These are phyloP conservation scores for Mormyrus proboscirostris DNA, from an alignment of 2,797 vertebrate genomes.

Conservation along the genomic window DNA sequence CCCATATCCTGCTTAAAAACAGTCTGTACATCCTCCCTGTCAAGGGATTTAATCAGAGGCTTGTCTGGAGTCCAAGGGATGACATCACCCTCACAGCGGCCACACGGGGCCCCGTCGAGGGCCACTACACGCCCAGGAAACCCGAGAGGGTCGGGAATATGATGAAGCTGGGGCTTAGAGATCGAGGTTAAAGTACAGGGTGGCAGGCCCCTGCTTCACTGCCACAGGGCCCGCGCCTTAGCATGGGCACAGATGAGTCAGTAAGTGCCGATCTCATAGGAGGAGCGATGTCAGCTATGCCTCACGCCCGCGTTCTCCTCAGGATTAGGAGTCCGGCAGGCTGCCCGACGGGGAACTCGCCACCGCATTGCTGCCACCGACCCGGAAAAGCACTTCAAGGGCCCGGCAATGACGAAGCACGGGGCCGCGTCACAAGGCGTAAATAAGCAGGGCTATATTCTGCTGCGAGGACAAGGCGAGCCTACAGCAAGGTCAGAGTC, in stretches of 20 bases:
- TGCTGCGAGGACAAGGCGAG: slow-evolving; percentile 31
- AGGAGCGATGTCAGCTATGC: not conserved
- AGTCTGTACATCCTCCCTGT: not conserved
- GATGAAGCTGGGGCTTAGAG: not conserved
- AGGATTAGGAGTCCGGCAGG: not conserved
- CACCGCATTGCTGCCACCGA: not conserved
- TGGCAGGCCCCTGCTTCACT: not conserved
- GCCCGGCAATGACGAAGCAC: not conserved
- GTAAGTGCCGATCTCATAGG: not conserved
- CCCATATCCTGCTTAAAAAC: slow-evolving; percentile 9
- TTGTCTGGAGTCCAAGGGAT: not conserved
- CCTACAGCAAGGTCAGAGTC: slow-evolving; percentile 40
- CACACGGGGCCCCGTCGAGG: not conserved
- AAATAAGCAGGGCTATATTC: slow-evolving; percentile 23
- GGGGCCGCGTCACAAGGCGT: not conserved
- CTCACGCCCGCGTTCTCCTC: not conserved
- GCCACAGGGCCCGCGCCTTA: not conserved
- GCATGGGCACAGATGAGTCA: not conserved
- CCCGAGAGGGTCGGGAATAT: not conserved
- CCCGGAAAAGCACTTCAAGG: not conserved
- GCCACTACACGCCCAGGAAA: not conserved
- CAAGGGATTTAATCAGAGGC: not conserved
- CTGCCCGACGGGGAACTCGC: not conserved
- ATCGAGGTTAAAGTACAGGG: not conserved
- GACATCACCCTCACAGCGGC: not conserved